phyloP scores from a whole-genome alignment of 2,888 invertebrate genomes.

The Patella ulyssiponensis region DNA sequence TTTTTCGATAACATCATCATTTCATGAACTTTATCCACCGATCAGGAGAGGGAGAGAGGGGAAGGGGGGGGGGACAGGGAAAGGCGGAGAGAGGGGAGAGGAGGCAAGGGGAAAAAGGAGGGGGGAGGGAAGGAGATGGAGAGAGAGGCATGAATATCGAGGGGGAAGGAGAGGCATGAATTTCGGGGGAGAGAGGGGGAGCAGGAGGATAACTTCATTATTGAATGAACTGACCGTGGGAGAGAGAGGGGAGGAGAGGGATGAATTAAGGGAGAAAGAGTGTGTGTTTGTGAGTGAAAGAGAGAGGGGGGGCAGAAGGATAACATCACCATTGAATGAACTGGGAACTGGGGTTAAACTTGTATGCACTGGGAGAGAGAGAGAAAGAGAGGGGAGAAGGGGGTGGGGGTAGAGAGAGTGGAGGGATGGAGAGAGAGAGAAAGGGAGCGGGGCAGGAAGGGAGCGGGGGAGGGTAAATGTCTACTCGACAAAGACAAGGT shows the following conservation, averaged over 20 bases:
- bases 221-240: too few species aligned
- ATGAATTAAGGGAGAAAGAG: too few species aligned
- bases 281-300: too few species aligned
- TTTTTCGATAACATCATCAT: too few species aligned
- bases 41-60: slow-evolving; percentile 17
- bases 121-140: too few species aligned
- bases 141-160: too few species aligned
- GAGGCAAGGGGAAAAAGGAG: not conserved
- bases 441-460: not conserved
- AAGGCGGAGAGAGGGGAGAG: not conserved
- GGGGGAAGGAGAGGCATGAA: too few species aligned
- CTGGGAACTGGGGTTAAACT: too few species aligned
- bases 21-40: not conserved
- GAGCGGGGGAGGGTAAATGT: not conserved
- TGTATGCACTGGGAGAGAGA: too few species aligned
- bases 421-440: not conserved
- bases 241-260: not conserved
- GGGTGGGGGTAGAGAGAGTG: not conserved
- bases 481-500: not conserved
- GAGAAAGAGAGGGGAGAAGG: not conserved
- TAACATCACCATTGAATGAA: not conserved
- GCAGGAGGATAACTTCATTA: too few species aligned
- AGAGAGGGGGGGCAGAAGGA: not conserved
- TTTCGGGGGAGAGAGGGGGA: not conserved
- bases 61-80: not conserved